These are phyloP conservation scores for Leucoma salicis DNA, from an alignment of 2,888 invertebrate species.

Conservation along the genomic window DNA sequence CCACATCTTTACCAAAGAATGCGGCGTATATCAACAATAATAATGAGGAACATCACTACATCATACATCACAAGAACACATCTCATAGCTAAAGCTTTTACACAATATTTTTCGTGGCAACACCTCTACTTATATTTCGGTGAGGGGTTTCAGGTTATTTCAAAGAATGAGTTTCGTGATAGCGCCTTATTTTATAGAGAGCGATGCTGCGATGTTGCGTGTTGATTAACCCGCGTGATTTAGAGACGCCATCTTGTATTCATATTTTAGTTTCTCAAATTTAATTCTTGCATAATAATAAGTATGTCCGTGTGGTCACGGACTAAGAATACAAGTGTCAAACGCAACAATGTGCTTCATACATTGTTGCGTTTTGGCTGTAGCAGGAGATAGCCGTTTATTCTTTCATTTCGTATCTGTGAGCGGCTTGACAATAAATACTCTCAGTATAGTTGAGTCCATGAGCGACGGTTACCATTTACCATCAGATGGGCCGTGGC, in stretches of 20 bases:
- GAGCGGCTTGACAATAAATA: too few relatives aligned
- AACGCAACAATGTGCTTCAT: too few relatives aligned
- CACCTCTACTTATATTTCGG: neutral
- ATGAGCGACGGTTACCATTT: too few relatives aligned
- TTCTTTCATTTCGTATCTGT: too few relatives aligned
- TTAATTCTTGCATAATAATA: too few relatives aligned
- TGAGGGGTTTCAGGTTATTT: neutral
- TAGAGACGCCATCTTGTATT: neutral
- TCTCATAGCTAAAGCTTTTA: neutral
- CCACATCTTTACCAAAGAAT: neutral
- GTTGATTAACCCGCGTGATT: conserved; percentile 11
- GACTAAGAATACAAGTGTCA: too few relatives aligned
- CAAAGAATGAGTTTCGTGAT: conserved; percentile 1
- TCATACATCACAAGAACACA: neutral
- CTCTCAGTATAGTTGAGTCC: too few relatives aligned
- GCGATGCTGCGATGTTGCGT: neutral
- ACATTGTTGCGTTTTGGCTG: too few relatives aligned
- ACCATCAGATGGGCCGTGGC: too few relatives aligned
- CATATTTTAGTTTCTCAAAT: too few relatives aligned
- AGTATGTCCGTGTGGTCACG: too few relatives aligned
- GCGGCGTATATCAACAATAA: neutral
- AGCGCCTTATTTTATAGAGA: neutral
- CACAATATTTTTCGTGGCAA: neutral
- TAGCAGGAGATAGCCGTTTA: too few relatives aligned
- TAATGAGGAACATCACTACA: neutral